Conservation (phyloP, 1,140 invertebrate genomes). For the Prorops nasuta region DNA sequence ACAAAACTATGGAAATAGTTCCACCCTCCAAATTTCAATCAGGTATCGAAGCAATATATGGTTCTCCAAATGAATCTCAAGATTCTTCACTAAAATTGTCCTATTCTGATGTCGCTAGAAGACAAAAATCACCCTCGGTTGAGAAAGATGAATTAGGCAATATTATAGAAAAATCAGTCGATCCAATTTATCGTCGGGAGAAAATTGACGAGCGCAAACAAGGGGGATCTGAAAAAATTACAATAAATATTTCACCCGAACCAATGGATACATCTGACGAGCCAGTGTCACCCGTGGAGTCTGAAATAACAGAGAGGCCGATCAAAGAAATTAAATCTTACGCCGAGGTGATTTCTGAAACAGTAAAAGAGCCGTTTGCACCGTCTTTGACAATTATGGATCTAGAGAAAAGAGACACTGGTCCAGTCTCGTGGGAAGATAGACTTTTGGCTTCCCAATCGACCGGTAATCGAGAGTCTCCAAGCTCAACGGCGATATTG, state of each 20-base stretch:
- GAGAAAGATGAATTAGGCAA: neutral
- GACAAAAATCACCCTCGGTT: constrained; percentile 3
- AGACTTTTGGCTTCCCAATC: constrained; percentile 13
- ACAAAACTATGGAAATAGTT: constrained; percentile 22
- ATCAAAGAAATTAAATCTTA: constrained; percentile 28
- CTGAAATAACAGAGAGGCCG: constrained; percentile 17
- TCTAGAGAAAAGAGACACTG: constrained; percentile 1
- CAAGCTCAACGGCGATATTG: constrained; percentile 26
- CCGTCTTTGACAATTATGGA: neutral
- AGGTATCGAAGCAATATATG: constrained; percentile 17
- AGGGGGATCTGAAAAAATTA: neutral
- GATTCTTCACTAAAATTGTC: constrained; percentile 21
- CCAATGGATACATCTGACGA: constrained; percentile 41
- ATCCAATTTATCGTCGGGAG: neutral
- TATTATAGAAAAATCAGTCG: constrained; percentile 8
- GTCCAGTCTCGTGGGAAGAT: constrained; percentile 31
- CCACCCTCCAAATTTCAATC: too few species aligned
- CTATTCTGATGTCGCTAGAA: constrained; percentile 34
- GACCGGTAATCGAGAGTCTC: constrained; percentile 5
- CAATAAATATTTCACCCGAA: constrained; percentile 15
- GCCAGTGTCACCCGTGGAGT: constrained; percentile 35
- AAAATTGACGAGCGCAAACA: constrained; percentile 4
- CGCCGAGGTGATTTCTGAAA: constrained; percentile 28
- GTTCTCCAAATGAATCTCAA: constrained; percentile 15
- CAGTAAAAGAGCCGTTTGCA: constrained; percentile 2